Base-by-base conservation (phyloP, 2,888 invertebrate species). In the Kryphioiulus occultus region DNA sequence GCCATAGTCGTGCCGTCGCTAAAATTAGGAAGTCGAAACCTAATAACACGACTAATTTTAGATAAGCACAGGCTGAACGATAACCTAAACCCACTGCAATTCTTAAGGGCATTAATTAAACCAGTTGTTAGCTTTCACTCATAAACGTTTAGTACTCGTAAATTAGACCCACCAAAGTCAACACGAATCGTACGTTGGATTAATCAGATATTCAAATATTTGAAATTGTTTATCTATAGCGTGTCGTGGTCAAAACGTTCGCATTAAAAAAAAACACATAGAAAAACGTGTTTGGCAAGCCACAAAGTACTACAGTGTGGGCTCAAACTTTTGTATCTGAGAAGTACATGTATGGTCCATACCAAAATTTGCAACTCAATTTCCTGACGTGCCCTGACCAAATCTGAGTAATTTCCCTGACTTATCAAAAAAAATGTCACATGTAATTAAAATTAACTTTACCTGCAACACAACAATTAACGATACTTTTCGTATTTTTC, bases 11-110 rank as follows among this genome's bases (percentile, higher is more conserved):
- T 59, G n/a, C 15, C 15, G 47, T 47, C 59, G 22, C 59, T 59
- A 59, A 59, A 59, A 59, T 59, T 59, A 59, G 59, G 4, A 59
- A 59, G 59, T 59, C 59, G 59, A 59, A 59, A 59, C 59, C 59
- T n/a, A 59, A 59, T 59, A 59, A 59, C 59, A 59, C 59, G 59
- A 22, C n/a, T 59, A 59, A 59, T 22, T 59, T 59, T 59, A 59
- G 59, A 59, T 59, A 59, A 59, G 59, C 59, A 59, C 4, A 17
- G 5, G 22, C 22, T n/a, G 22, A 22, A 59, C 17, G 59, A 59
- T 22, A 59, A 59, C n/a, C n/a, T n/a, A 17, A 59, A 59, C 22
- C n/a, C 5, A 59, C 22, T 22, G 59, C 59, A 7, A 22, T 59
- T 17, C 47, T 47, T 47, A 47, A 47, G 47, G 47, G 5, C 59